phyloP scores from a whole-genome alignment of 2,797 vertebrate genomes.

The Kryptopterus vitreolus region DNA sequence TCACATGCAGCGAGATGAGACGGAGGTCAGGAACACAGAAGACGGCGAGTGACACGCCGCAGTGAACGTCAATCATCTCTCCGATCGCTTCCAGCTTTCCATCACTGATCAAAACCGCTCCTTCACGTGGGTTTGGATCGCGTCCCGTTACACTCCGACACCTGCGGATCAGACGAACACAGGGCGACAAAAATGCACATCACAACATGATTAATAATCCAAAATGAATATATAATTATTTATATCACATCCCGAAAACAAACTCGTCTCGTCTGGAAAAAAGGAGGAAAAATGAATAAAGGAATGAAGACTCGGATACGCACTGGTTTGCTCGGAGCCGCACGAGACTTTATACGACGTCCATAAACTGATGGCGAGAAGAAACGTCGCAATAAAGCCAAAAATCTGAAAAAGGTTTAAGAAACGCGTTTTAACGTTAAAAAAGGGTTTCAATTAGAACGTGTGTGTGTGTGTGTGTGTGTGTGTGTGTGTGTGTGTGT shows the following conservation, averaged over 20 bases:
- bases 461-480: not conserved
- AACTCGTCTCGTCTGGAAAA: too few relatives aligned
- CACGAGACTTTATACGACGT: conserved; percentile 88
- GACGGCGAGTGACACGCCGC: not conserved
- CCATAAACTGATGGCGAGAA: conserved; percentile 85
- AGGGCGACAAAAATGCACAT: not conserved
- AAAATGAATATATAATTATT: too few relatives aligned
- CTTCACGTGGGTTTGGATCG: too few relatives aligned
- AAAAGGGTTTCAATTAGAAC: too few relatives aligned
- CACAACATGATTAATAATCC: not conserved
- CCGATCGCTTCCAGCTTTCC: not conserved
- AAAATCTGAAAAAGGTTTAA: conserved; percentile 75
- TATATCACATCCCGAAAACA: too few relatives aligned
- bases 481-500: not conserved
- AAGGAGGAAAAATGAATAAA: not conserved
- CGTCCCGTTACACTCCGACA: conserved; percentile 59
- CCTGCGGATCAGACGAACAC: conserved; percentile 54
- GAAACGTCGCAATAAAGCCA: conserved; percentile 86
- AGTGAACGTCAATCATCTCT: not conserved
- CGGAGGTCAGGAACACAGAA: not conserved
- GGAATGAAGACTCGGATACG: conserved; percentile 53
- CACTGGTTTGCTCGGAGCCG: conserved; percentile 83
- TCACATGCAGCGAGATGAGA: not conserved
- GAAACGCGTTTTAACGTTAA: too few relatives aligned
- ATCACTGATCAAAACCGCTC: not conserved